These are phyloP conservation scores for Nipponia nippon DNA, from an alignment of 2,113 vertebrate genomes.

Conservation along the genomic window DNA sequence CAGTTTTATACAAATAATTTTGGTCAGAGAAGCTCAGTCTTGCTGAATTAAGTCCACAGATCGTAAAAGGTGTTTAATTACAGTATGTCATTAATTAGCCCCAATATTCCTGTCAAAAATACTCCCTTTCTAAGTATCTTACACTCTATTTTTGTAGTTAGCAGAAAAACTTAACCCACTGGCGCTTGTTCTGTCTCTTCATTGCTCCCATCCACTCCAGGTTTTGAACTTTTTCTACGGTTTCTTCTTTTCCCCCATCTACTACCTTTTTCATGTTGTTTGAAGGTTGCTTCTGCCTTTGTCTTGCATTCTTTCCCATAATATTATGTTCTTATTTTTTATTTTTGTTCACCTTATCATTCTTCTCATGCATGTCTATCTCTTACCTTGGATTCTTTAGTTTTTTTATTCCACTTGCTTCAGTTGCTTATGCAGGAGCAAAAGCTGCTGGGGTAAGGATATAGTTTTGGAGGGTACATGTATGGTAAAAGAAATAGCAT, in stretches of 20 bases:
- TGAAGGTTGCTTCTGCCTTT: not conserved
- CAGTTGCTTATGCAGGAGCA: not conserved
- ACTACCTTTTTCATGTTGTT: not conserved
- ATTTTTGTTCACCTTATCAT: not conserved
- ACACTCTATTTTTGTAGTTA: not conserved
- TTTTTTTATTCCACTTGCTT: not conserved
- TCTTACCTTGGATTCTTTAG: not conserved
- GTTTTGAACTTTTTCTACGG: not conserved
- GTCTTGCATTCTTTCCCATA: not conserved
- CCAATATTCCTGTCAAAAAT: slow-evolving; percentile 3
- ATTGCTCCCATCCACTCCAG: not conserved
- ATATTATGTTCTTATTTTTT: not conserved
- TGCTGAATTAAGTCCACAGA: not conserved
- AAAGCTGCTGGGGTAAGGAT: not conserved
- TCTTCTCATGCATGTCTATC: not conserved
- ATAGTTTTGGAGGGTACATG: not conserved
- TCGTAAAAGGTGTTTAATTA: slow-evolving; percentile 44
- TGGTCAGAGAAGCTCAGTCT: slow-evolving; percentile 19
- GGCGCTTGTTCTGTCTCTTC: not conserved
- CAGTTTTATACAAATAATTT: slow-evolving; percentile 31
- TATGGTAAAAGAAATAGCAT: not conserved
- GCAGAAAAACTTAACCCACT: not conserved
- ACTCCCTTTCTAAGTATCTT: not conserved
- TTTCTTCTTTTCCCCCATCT: not conserved
- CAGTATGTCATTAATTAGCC: not conserved